Evolutionary conservation across 92 coral and sea anemone species (phyloP).

Genomic region (Epizoanthus illoricatus): DNA sequence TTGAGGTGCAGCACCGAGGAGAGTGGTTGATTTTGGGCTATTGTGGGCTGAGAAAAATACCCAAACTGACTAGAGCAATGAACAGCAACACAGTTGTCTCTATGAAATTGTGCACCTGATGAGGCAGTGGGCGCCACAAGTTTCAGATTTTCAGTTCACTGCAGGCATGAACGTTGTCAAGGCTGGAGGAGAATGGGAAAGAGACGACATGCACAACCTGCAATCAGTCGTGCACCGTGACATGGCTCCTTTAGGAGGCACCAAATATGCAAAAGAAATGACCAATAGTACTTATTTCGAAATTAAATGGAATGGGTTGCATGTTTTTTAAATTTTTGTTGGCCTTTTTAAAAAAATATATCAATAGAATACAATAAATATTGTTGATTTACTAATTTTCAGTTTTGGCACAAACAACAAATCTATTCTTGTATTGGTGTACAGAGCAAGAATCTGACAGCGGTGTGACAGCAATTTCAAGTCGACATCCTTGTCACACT

Average conservation of each 20-base stretch:
- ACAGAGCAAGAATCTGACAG: too few relatives aligned
- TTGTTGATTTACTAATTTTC: too few relatives aligned
- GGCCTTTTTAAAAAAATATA: too few relatives aligned
- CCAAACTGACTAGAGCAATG: slow-evolving; percentile 54
- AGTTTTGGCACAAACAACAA: too few relatives aligned
- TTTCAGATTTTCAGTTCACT: slow-evolving; percentile 38
- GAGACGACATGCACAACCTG: slow-evolving; percentile 52
- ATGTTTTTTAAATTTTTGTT: too few relatives aligned
- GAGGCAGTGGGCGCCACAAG: slow-evolving; percentile 44
- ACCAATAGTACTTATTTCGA: background rate
- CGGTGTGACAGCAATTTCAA: too few relatives aligned
- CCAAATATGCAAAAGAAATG: background rate
- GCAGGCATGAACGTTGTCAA: slow-evolving; percentile 48
- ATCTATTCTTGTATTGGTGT: too few relatives aligned
- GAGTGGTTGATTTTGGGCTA: slow-evolving; percentile 52
- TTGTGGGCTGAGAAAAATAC: slow-evolving; percentile 54
- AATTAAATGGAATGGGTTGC: too few relatives aligned
- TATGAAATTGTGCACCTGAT: slow-evolving; percentile 11
- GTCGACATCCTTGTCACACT: too few relatives aligned
- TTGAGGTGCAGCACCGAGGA: slow-evolving; percentile 50
- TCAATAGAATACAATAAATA: too few relatives aligned
- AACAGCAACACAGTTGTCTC: slow-evolving; percentile 17
- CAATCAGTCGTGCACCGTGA: background rate
- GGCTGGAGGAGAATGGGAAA: slow-evolving; percentile 49
- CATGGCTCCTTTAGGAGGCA: background rate